Evolutionary conservation across 2,888 invertebrate genomes (phyloP).

Genomic region (Papilio elwesi): DNA sequence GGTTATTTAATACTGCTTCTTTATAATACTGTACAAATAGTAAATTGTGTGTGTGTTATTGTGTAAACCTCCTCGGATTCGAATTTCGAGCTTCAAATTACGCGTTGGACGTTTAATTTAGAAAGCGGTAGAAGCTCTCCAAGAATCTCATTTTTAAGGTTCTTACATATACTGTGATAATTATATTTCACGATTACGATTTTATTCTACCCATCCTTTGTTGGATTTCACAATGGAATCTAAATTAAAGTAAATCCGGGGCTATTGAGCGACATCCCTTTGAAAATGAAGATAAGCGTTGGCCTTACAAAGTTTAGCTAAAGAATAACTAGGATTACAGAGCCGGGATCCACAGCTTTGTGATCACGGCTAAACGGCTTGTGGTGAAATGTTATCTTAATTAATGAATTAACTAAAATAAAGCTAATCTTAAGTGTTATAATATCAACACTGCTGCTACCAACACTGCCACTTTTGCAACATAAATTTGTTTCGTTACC

Average conservation of each 20-base stretch:
- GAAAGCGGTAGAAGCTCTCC: too few relatives aligned
- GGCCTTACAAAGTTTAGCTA: constrained; percentile 13
- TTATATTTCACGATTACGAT: not conserved
- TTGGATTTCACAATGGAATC: constrained; percentile 15
- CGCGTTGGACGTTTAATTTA: too few relatives aligned
- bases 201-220: not conserved
- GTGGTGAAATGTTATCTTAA: not conserved
- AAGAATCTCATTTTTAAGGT: not conserved
- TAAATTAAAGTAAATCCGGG: constrained; percentile 13
- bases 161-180: not conserved
- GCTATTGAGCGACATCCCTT: constrained; percentile 6
- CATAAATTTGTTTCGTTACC: too few relatives aligned
- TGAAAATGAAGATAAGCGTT: constrained; percentile 19
- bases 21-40: too few relatives aligned
- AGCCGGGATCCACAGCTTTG: constrained; percentile 2
- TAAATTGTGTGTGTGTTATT: too few relatives aligned
- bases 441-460: too few relatives aligned
- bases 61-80: too few relatives aligned
- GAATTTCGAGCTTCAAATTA: too few relatives aligned
- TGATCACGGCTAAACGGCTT: not conserved
- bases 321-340: constrained; percentile 18
- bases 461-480: too few relatives aligned
- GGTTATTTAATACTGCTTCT: too few relatives aligned
- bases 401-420: constrained; percentile 2
- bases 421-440: not conserved